Conservation (phyloP, 2,797 vertebrate genomes). For the Austrolebias charrua region DNA sequence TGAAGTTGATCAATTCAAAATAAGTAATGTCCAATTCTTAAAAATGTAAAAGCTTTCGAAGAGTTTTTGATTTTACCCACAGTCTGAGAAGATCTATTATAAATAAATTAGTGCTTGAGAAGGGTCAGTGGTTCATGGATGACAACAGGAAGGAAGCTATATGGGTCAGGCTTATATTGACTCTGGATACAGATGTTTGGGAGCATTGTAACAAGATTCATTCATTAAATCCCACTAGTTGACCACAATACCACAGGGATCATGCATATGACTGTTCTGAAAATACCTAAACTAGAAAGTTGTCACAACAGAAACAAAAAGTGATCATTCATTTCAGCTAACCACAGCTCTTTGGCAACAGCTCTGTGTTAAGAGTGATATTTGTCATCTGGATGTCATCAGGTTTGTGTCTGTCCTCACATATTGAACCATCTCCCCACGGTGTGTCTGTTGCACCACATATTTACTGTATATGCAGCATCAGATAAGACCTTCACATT, state of each 20-base stretch:
- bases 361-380: conserved; percentile 24
- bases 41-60: conserved; percentile 12
- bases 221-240: conserved; percentile 17
- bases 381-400: conserved; percentile 69
- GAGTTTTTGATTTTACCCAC: conserved; percentile 2
- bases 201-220: conserved; percentile 33
- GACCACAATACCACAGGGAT: conserved; percentile 39
- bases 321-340: conserved; percentile 34
- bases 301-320: conserved; percentile 31
- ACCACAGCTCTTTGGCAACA: conserved; percentile 43
- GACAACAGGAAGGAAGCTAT: conserved; percentile 47
- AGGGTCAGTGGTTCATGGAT: conserved; percentile 45
- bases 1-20: too few species aligned
- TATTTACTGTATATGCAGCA: conserved; percentile 43
- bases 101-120: conserved; percentile 38
- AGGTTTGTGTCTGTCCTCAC: conserved; percentile 43
- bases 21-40: neutral
- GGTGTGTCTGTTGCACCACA: conserved; percentile 26
- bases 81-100: conserved; percentile 18
- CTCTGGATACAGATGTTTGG: conserved; percentile 11
- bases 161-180: conserved; percentile 18
- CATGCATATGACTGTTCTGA: conserved; percentile 17
- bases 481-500: conserved; percentile 56
- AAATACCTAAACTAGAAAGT: conserved; percentile 17
- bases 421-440: conserved; percentile 35